Conservation (phyloP, 2,113 vertebrate species). For the Tautogolabrus adspersus region DNA sequence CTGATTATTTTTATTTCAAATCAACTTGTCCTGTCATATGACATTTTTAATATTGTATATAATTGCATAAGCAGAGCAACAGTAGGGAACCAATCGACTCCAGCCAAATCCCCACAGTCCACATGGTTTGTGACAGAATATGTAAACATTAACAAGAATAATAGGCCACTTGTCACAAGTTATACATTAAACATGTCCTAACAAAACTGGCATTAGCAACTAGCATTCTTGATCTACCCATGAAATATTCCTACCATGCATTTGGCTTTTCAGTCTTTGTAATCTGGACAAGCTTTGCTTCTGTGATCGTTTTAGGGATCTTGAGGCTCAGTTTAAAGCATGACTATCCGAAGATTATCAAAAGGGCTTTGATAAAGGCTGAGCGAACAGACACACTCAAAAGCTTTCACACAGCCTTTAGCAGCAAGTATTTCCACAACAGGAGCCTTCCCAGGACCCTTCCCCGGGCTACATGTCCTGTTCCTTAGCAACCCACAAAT, state of each 20-base stretch:
- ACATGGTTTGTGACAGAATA: conserved; percentile 13
- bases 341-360: conserved; percentile 43
- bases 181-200: neutral
- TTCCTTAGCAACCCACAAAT: conserved; percentile 78
- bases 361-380: conserved; percentile 62
- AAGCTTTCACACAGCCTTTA: conserved; percentile 48
- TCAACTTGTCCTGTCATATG: neutral
- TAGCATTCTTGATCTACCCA: neutral
- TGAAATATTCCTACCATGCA: conserved; percentile 3
- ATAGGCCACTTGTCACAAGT: neutral
- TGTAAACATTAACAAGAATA: neutral
- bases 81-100: neutral
- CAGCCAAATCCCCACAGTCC: neutral
- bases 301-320: conserved; percentile 33
- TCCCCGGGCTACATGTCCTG: conserved; percentile 59
- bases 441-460: conserved; percentile 59
- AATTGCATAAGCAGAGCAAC: neutral
- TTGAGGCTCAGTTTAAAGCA: conserved; percentile 33
- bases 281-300: conserved; percentile 15
- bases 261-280: neutral
- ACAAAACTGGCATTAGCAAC: neutral
- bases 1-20: neutral
- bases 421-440: conserved; percentile 72
- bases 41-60: neutral
- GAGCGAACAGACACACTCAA: conserved; percentile 9